Evolutionary conservation across 2,888 invertebrate genomes (phyloP).

Genomic region (Ferrisia virgata): DNA sequence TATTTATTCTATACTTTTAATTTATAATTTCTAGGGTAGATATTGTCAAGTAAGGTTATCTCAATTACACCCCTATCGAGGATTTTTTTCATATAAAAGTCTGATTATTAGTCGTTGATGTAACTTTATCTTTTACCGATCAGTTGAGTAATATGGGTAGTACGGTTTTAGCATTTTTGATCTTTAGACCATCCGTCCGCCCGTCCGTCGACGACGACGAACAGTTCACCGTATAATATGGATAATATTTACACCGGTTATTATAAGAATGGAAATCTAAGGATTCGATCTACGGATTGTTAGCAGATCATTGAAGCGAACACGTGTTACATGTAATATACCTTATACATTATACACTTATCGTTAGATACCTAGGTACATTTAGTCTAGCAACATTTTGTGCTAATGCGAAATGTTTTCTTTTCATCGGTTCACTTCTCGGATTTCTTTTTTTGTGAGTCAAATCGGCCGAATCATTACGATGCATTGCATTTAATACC

Average conservation of each 20-base stretch:
- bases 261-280: constrained; percentile 37
- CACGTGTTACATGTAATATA: constrained; percentile 39
- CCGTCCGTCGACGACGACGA: neutral
- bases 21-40: neutral
- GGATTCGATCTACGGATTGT: constrained; percentile 35
- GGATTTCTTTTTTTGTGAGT: constrained; percentile 24
- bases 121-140: constrained; percentile 3
- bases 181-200: neutral
- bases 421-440: constrained; percentile 9
- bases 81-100: neutral
- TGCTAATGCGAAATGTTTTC: constrained; percentile 31
- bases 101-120: neutral
- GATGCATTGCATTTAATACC: too few species aligned
- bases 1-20: neutral
- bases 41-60: neutral
- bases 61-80: neutral
- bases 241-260: neutral
- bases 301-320: constrained; percentile 40
- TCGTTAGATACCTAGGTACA: neutral
- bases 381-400: neutral
- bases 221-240: neutral
- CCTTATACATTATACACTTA: neutral
- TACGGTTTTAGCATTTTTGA: constrained; percentile 1
- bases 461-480: constrained; percentile 26
- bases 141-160: constrained; percentile 14